Conservation (phyloP, 2,888 invertebrate species). For the Dryococelus australis region DNA sequence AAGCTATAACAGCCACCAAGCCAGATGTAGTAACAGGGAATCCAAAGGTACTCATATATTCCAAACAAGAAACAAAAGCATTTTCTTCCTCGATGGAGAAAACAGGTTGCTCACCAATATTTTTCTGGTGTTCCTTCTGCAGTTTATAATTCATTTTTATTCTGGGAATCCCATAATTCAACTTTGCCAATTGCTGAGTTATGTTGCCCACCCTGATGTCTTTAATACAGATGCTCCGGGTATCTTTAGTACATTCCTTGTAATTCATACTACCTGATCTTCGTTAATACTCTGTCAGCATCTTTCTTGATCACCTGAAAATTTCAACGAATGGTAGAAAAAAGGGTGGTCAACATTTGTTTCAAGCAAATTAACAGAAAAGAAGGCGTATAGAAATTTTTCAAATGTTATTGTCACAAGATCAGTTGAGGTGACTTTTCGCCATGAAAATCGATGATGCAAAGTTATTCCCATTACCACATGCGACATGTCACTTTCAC, state of each 20-base stretch:
- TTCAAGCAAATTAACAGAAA: not conserved
- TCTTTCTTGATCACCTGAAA: not conserved
- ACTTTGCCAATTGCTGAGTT: not conserved
- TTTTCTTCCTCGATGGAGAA: not conserved
- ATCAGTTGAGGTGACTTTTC: not conserved
- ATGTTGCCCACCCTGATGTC: not conserved
- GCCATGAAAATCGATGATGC: not conserved
- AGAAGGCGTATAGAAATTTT: no score
- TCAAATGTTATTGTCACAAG: no score
- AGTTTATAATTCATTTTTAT: not conserved
- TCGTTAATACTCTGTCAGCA: not conserved
- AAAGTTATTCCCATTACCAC: not conserved
- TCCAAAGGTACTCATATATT: not conserved
- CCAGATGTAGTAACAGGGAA: no score
- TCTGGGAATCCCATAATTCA: not conserved
- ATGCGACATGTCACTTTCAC: not conserved
- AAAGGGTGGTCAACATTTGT: not conserved
- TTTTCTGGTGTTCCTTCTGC: not conserved
- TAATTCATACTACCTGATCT: not conserved
- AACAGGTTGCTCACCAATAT: not conserved
- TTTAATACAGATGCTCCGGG: not conserved
- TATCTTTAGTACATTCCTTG: not conserved
- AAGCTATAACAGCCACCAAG: constrained; percentile 2
- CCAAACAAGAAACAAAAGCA: not conserved
- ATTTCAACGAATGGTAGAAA: not conserved